Base-by-base conservation (phyloP, 2,113 vertebrate genomes). In the Crotophaga sulcirostris region DNA sequence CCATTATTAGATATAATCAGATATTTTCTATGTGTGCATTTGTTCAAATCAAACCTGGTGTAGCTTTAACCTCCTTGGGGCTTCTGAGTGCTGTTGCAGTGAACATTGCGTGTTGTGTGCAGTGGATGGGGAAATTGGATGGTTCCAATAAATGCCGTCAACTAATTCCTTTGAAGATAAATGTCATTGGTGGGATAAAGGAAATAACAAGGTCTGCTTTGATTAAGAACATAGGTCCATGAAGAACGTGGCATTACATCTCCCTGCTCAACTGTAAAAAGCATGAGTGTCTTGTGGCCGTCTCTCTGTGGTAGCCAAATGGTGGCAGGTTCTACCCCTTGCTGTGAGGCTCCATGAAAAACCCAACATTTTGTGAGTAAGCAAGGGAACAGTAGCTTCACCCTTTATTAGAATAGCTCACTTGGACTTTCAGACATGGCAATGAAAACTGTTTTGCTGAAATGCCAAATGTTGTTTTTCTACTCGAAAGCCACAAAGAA, bases 381-480 rank as follows among this genome's bases (percentile, higher is more conserved):
- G 19, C 4, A 29, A 67, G 47, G 44, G 34, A 80, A 59, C 31
- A 63, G 31, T 78, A 75, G 62, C 64, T 88, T 88, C 63, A 47
- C 16, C 52, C 56, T 80, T 74, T 82, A 93, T 74, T 89, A 85
- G 75, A 86, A 60, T 59, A 90, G 63, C 79, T 95, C 68, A 9
- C 59, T 93, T 40, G 3, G 34, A n/a, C 42, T 87, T 93, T 92
- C 45, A 58, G 88, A 90, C 64, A 67, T 63, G 62, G 58, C 70
- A 74, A 94, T 94, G 75, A 91, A 94, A 83, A 87, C 62, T 59
- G 49, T 82, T 93, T 66, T 86, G 38, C 94, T 88, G 63, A 95
- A 91, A 91, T 81, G 79, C 87, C 92, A 92, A 94, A 84, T 95
- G 83, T 90, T 95, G 63, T 86, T 95, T 96, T 93, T 64, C 82